Evolutionary conservation across 1,140 invertebrate species (phyloP), one percentile per base, ranked within the genome.

Genomic region (Pseudoatta argentina): DNA sequence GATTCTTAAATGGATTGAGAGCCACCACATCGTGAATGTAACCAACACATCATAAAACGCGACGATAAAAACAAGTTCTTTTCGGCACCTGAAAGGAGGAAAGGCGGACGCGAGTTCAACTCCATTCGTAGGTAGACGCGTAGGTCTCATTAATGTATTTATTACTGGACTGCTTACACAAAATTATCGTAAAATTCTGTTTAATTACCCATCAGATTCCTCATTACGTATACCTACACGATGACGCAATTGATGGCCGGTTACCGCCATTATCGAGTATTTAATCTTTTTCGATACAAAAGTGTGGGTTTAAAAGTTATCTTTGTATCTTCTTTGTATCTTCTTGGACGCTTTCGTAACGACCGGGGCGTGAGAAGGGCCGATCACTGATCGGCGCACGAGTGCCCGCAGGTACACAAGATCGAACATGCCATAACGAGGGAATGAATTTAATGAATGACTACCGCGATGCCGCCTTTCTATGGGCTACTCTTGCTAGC

Each of bases 131-230:
- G 53, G 44, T 21, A 24, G 66, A 59, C 27, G 27, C 14, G 63
- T 64, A 44, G 55, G 30, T 67, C 57, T 44, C 39, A 75, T 44
- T 75, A 88, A 88, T 71, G 79, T 85, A 86, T 90, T 89, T 87
- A 90, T 87, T 89, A 77, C 55, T 53, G 14, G 55, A 78, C 39
- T 59, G 79, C 79, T 89, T 57, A 55, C 88, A 85, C 81, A 44
- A 77, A 76, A 90, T 81, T 76, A 83, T 76, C 89, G 27, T 88
- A 91, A 90, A 90, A 78, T 81, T 77, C 27, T 27, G 24, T 88
- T 91, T 91, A 87, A 91, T 91, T 88, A 61, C 69, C 75, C n/a
- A 53, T 57, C 53, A 30, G 24, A 24, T 64, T 27, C 12, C 64
- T 39, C 21, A 14, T 87, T 61, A 72, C n/a, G 63, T 64, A 76